phyloP scores from a whole-genome alignment of 2,113 vertebrate genomes.

The Physeter macrocephalus region DNA sequence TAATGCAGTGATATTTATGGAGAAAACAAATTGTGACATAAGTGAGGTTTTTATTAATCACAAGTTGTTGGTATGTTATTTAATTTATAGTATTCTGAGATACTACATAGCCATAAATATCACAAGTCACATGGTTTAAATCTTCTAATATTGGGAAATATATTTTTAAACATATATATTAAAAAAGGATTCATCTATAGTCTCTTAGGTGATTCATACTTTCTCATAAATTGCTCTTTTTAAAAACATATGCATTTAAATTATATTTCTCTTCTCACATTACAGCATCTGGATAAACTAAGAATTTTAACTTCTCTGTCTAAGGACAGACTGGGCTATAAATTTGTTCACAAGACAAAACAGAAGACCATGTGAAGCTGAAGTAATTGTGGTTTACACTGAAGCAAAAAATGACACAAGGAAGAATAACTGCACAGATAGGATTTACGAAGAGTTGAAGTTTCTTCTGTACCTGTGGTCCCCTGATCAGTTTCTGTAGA shows the following conservation, averaged over 20 bases:
- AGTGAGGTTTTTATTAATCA: not conserved
- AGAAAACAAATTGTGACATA: not conserved
- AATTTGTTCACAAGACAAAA: not conserved
- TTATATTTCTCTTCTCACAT: not conserved
- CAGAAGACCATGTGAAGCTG: not conserved
- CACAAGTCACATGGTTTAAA: not conserved
- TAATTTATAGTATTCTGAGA: constrained; percentile 23
- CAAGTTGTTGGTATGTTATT: not conserved
- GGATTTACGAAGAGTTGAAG: not conserved
- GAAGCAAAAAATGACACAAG: constrained; percentile 35
- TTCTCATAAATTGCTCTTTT: not conserved
- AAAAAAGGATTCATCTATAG: not conserved
- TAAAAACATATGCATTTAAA: not conserved
- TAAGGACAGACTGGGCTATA: not conserved
- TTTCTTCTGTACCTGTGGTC: not conserved
- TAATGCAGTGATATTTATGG: not conserved
- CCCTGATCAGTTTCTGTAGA: constrained; percentile 41
- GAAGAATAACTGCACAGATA: not conserved
- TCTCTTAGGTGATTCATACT: not conserved
- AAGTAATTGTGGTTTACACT: constrained; percentile 27
- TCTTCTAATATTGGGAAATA: not conserved
- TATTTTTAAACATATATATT: not conserved
- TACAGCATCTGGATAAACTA: not conserved
- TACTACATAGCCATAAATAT: not conserved
- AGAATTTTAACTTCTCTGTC: not conserved